Evolutionary conservation across 2,888 invertebrate genomes (phyloP), one percentile per base, ranked within the genome.

Genomic region (Anorthoa munda): DNA sequence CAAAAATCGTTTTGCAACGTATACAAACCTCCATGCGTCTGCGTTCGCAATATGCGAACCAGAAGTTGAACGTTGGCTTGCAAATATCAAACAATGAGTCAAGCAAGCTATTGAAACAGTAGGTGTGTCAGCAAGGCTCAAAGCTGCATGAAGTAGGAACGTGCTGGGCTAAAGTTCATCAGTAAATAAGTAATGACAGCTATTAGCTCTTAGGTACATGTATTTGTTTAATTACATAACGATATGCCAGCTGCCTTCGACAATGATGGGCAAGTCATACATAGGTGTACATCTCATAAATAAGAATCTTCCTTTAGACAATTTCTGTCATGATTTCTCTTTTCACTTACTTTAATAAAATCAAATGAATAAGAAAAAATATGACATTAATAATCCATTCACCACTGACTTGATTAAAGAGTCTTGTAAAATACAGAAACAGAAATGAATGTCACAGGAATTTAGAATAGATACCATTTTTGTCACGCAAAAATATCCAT

Each of bases 181-280:
- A 61, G 51, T 67, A 82, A 82, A 78, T 78, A 67, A 66, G 45
- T 82, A 78, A 72, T 78, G 83, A 78, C 79, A 70, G 79, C 79
- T 4, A 39, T 72, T 67, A 75, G 55, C 61, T 72, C 46, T 23
- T 82, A 31, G 23, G 17, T 45, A 55, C 46, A 46, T 61, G 61
- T 21, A 56, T 31, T 58, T 69, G 56, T 70, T 81, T n/a, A 13
- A 23, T 77, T 46, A 26, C 45, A 55, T 65, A 77, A 60, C 26
- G 3, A 26, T 48, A 53, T 46, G 4, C 50, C 9, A 18, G 21
- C 4, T 64, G 2, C 17, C 9, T n/a, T 46, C 2, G 4, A 45
- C 48, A 48, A 31, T 31, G 17, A 23, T 11, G 9, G 7, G 1
- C 9, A 39, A 9, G 9, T 39, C 39, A 9, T 39, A 39, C 31